Base-by-base conservation (phyloP, 2,888 invertebrate genomes). In the Hirtodrosophila trivittata region DNA sequence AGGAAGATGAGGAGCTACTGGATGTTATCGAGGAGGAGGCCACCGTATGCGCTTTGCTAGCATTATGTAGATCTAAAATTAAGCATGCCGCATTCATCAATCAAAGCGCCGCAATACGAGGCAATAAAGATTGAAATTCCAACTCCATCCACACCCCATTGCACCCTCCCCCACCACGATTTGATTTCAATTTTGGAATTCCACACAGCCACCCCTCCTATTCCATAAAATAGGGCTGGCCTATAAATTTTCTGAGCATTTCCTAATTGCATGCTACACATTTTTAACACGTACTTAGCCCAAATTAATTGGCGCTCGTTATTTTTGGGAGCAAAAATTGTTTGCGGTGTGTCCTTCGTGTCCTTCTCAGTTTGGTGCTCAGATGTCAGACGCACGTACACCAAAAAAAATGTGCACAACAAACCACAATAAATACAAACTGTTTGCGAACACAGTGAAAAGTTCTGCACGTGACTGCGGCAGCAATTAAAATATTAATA, bases 351-450 rank as follows among this genome's bases (percentile, higher is more conserved):
- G 47, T 33, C 51, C 43, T 41, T 49, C 43, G 26, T 39, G 46
- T 55, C 52, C 72, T 39, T 49, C 13, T 12, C 14, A 35, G 32
- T 28, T 45, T 30, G 18, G 30, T 30, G 47, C 65, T 67, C 67
- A 70, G 63, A 62, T 84, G 86, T 83, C 83, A 83, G 66, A 66
- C 62, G 74, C 83, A 83, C 77, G 80, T 67, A 68, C 64, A 62
- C 47, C 16, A 25, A 37, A 43, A 63, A 63, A 52, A 59, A 54
- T 33, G 35, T 26, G 42, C n/a, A 42, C 52, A 52, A 50, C 64
- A 66, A 75, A 80, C 82, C 86, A 81, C 85, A 84, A 71, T 81
- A 78, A 83, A 76, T 83, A 67, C 74, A 84, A 84, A 86, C 86
- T 75, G 81, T 81, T 76, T 75, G 66, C 60, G 43, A 32, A 37